Percentiles rank a stretch among this genome's conserved stretches.
Conservation (phyloP, 2,113 vertebrate genomes). For the Etheostoma cragini region DNA sequence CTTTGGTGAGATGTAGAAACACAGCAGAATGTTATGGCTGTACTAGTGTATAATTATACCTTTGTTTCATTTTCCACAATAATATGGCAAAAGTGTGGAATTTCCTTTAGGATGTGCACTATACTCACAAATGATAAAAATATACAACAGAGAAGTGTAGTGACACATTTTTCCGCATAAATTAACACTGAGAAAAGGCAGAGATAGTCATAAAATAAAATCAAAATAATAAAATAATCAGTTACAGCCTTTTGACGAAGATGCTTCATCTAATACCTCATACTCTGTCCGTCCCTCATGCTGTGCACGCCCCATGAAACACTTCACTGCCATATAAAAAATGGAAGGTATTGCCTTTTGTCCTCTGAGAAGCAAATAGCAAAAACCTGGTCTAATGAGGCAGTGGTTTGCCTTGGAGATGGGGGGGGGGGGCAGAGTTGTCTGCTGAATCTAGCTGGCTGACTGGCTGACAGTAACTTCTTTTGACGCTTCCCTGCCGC, state of each 20-base stretch:
- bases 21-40: not conserved
- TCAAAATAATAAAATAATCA: constrained; percentile 18
- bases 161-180: not conserved
- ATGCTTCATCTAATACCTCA: constrained; percentile 13
- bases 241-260: not conserved
- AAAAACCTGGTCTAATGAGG: constrained; percentile 58
- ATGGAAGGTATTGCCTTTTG: constrained; percentile 13
- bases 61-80: constrained; percentile 21
- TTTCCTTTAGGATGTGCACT: constrained; percentile 7
- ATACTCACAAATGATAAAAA: not conserved
- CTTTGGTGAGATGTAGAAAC: constrained; percentile 9
- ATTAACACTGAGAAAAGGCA: not conserved
- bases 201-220: not conserved
- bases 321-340: not conserved
- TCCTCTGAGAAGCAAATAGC: constrained; percentile 37
- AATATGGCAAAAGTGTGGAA: not conserved
- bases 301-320: not conserved
- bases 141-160: not conserved
- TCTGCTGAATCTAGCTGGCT: constrained; percentile 67
- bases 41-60: constrained; percentile 1
- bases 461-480: constrained; percentile 79
- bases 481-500: constrained; percentile 80
- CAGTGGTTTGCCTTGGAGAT: constrained; percentile 24
- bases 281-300: not conserved
- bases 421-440: constrained; percentile 58